These are phyloP conservation scores for Araneus ventricosus DNA, from an alignment of 1,140 invertebrate species.

Conservation along the genomic window DNA sequence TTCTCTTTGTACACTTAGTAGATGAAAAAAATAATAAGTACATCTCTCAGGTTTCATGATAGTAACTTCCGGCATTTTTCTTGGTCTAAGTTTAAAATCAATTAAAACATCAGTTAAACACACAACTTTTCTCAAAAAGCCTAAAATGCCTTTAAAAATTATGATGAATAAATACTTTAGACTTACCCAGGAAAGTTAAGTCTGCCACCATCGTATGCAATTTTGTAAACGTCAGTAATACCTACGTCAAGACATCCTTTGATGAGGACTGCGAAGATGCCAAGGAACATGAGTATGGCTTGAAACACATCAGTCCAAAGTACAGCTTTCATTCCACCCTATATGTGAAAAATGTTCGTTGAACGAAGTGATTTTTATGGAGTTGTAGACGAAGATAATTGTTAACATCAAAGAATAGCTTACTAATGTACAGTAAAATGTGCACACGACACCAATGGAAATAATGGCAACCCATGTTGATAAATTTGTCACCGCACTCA, in stretches of 20 bases:
- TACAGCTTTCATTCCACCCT: constrained; percentile 82
- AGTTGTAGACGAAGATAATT: background rate
- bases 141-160: background rate
- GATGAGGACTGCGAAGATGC: constrained; percentile 85
- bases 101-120: too few relatives aligned
- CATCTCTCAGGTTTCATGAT: too few relatives aligned
- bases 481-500: constrained; percentile 92
- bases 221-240: constrained; percentile 65
- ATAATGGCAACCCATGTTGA: constrained; percentile 89
- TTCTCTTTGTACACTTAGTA: too few relatives aligned
- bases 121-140: background rate
- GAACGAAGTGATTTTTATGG: background rate
- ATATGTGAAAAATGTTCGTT: background rate
- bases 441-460: constrained; percentile 93
- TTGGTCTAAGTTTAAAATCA: too few relatives aligned
- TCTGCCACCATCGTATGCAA: constrained; percentile 73
- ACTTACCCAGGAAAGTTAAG: constrained; percentile 78
- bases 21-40: too few relatives aligned
- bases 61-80: too few relatives aligned
- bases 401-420: background rate
- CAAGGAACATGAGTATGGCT: constrained; percentile 83
- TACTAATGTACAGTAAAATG: constrained; percentile 95
- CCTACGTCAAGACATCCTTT: constrained; percentile 86
- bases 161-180: background rate
- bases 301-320: constrained; percentile 82